Conservation (phyloP, 2,888 invertebrate genomes). For the Didymodactylos carnosus region DNA sequence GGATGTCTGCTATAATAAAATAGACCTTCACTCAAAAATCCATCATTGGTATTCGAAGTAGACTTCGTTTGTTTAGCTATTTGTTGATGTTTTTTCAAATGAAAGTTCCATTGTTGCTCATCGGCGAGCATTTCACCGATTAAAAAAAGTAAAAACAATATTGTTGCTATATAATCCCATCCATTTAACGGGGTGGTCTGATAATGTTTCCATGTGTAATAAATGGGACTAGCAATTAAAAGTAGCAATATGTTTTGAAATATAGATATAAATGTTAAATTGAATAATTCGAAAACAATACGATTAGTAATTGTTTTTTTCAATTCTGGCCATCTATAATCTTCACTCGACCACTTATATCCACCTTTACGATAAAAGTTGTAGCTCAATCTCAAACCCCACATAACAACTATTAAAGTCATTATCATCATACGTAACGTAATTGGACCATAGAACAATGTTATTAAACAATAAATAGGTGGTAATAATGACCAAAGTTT, state of each 20-base stretch:
- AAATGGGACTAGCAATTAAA: slow-evolving; percentile 3
- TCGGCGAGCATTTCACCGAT: slow-evolving; percentile 3
- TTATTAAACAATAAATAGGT: slow-evolving; percentile 3
- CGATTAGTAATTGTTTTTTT: slow-evolving; percentile 6
- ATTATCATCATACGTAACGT: neutral
- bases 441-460: neutral
- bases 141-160: neutral
- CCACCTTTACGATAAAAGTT: slow-evolving; percentile 12
- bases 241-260: slow-evolving; percentile 10
- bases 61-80: too few relatives aligned
- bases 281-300: slow-evolving; percentile 7
- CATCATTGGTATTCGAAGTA: neutral
- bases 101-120: slow-evolving; percentile 13
- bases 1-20: slow-evolving; percentile 13
- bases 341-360: slow-evolving; percentile 8
- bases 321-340: slow-evolving; percentile 10
- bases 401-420: neutral
- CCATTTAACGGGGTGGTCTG: neutral
- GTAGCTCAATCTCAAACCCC: slow-evolving; percentile 5
- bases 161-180: neutral
- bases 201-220: neutral
- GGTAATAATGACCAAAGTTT: slow-evolving; percentile 11
- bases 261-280: slow-evolving; percentile 6
- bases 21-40: slow-evolving; percentile 7
- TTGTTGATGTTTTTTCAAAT: neutral